Conservation (phyloP, 1,140 invertebrate species). For the Goniozus legneri region DNA sequence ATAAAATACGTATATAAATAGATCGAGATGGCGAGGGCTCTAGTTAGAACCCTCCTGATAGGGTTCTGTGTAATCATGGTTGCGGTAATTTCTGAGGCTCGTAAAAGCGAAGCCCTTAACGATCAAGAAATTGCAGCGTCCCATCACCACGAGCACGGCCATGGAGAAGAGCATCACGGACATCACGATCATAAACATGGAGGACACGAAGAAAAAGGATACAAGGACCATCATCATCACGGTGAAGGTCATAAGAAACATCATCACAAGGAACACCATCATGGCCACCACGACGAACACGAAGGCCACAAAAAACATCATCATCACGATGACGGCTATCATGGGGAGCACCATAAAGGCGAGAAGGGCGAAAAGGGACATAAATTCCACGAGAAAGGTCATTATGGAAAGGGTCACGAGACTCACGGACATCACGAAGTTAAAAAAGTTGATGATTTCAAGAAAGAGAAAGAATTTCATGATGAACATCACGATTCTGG, state of each 20-base stretch:
- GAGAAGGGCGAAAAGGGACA: constrained; percentile 64
- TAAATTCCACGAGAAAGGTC: constrained; percentile 64
- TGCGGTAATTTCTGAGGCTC: too few species aligned
- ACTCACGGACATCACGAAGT: constrained; percentile 66
- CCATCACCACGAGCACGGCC: constrained; percentile 54
- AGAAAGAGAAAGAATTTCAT: constrained; percentile 72
- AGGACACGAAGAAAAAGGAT: constrained; percentile 58
- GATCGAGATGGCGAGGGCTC: too few species aligned
- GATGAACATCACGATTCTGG: constrained; percentile 79
- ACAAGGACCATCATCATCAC: constrained; percentile 61
- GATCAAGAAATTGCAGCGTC: background rate
- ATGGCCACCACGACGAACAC: constrained; percentile 64
- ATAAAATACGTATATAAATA: too few species aligned
- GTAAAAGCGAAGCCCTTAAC: too few species aligned
- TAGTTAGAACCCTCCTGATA: too few species aligned
- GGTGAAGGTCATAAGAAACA: constrained; percentile 66
- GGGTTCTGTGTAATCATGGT: too few species aligned
- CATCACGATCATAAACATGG: constrained; percentile 48
- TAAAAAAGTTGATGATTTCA: constrained; percentile 69
- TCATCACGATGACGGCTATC: constrained; percentile 66
- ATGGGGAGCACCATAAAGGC: constrained; percentile 62
- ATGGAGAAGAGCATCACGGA: constrained; percentile 57
- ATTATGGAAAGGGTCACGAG: constrained; percentile 66
- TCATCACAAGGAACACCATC: constrained; percentile 64
- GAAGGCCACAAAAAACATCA: constrained; percentile 67